phyloP scores from a whole-genome alignment of 1,140 invertebrate genomes.

The Ips typographus region DNA sequence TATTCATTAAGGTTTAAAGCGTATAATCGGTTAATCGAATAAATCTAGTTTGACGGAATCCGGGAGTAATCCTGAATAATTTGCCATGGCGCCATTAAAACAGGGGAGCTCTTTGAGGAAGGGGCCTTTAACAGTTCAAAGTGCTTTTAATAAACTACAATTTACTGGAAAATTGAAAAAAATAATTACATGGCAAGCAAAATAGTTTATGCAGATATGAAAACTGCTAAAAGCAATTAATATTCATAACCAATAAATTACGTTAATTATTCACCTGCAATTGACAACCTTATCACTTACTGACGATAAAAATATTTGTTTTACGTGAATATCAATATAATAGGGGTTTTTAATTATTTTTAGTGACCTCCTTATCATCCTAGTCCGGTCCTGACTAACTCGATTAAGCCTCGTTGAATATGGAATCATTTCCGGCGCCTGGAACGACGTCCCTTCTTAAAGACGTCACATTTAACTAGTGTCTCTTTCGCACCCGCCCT shows the following conservation, averaged over 20 bases:
- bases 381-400: constrained; percentile 2
- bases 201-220: too few species aligned
- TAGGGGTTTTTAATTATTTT: too few species aligned
- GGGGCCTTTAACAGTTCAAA: too few species aligned
- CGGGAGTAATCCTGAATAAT: constrained; percentile 1
- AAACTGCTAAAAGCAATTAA: too few species aligned
- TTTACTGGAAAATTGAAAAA: too few species aligned
- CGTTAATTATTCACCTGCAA: too few species aligned
- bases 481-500: constrained; percentile 18
- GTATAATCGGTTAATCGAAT: constrained; percentile 2
- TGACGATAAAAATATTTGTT: too few species aligned
- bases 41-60: neutral
- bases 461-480: constrained; percentile 19
- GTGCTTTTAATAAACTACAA: too few species aligned
- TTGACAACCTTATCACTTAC: too few species aligned
- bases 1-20: neutral
- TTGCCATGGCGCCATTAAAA: neutral
- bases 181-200: too few species aligned
- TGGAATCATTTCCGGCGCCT: constrained; percentile 19
- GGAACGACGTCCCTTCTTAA: constrained; percentile 14
- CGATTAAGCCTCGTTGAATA: constrained; percentile 17
- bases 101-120: neutral
- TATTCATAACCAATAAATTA: too few species aligned
- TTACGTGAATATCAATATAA: too few species aligned
- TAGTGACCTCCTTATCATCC: neutral